Base-by-base conservation (phyloP, 2,888 invertebrate genomes). In the Tachina lurida region DNA sequence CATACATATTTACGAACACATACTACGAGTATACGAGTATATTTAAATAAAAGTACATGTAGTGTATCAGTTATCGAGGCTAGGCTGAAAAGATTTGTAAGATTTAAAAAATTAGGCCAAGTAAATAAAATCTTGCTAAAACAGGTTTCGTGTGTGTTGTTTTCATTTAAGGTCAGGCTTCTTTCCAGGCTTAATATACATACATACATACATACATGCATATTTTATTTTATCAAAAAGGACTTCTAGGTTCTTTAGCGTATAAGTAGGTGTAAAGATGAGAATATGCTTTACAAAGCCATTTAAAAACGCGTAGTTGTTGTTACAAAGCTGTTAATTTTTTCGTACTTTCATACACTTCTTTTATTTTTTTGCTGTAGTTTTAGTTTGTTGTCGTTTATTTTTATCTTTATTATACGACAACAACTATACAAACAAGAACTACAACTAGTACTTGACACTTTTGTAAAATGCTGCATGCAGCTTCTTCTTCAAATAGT, bases 401-500 rank as follows among this genome's bases (percentile, higher is more conserved):
- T 22, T 62, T 82, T 70, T 82, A 70, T 82, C 75, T 82, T 63
- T 47, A 75, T 22, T 54, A 68, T 43, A 60, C 19, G 67, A 65
- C 68, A 19, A 63, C 65, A 73, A 74, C 67, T 43, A n/a, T n/a
- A 62, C 52, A 58, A 74, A 58, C 60, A 47, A 79, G 43, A 54
- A 65, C 49, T 58, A 43, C 70, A 75, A 75, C 81, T 75, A 75
- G 54, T 71, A 76, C 82, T 82, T 82, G 76, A 76, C 82, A 82
- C 76, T 76, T 82, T 82, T 82, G 56, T 47, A 70, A 82, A 82
- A 70, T 76, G 45, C 47, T 74, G 15, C 63, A 52, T 74, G 15
- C 63, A 52, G 13, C 60, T 63, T 31, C 63, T 31, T 78, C 10
- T 70, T 70, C n/a, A 62, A 43, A 52, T 49, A 67, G 68, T 62